Evolutionary conservation across 1,140 invertebrate genomes (phyloP), one percentile per base, ranked within the genome.

Genomic region (Cydia amplana): DNA sequence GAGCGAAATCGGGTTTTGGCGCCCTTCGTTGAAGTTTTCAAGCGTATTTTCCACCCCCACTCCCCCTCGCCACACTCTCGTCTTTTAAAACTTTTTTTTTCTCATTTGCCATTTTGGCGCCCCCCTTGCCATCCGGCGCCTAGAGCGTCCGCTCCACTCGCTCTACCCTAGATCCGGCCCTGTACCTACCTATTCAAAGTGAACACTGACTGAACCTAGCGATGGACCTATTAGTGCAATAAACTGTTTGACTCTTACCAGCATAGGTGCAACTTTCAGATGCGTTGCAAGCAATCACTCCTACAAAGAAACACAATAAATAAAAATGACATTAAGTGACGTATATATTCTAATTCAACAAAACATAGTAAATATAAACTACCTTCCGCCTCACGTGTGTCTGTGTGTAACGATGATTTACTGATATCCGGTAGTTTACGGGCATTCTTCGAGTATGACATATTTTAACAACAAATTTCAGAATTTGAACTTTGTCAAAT

Each of bases 391-490:
- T 86, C 85, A 78, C 82, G 74, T 78, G 75, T 84, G 28, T 83
- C 77, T 63, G 79, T 80, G 40, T 83, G 78, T 73, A 78, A 77
- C 73, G 89, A 85, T 85, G 82, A 79, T 82, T 76, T 85, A 81
- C 78, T 83, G 87, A 87, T 90, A 79, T 89, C 86, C 74, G 86
- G 65, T 83, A 88, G 83, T 89, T 91, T 89, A 74, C 83, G 76
- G 83, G 78, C 83, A 88, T 86, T 91, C 88, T 87, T 92, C 82
- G 89, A 85, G 79, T 87, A 65, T 91, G 91, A 92, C 91, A 92
- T 92, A 89, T 88, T 91, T 87, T 75, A 87, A 92, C 91, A 87
- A 86, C 85, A 87, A 92, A 91, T 92, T 92, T 92, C 88, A 89
- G 82, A 87, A 82, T 87, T 83, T 85, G 76, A 86, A 79, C 82